Conservation (phyloP, 2,888 invertebrate species). For the Dryobota labecula region DNA sequence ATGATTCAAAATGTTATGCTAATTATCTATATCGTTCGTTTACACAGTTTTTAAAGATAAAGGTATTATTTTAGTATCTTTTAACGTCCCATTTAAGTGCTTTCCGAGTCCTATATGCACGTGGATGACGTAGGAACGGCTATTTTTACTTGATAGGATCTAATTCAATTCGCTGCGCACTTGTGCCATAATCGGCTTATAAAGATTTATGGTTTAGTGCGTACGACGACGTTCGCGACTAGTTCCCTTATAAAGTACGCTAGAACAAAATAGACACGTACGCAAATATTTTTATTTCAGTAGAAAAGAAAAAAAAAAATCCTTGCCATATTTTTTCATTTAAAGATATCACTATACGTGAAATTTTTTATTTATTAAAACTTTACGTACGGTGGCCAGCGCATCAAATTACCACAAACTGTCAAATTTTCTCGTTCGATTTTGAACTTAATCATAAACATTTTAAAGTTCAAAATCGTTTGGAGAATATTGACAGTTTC, state of each 20-base stretch:
- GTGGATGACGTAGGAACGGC: slow-evolving; percentile 5
- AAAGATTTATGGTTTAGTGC: slow-evolving; percentile 36
- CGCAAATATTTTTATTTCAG: background rate
- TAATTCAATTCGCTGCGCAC: slow-evolving; percentile 56
- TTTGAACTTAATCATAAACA: too few species aligned
- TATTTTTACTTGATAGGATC: slow-evolving; percentile 54
- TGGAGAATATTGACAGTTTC: too few species aligned
- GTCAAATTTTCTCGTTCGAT: too few species aligned
- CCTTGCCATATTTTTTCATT: slow-evolving; percentile 2
- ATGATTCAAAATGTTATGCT: slow-evolving; percentile 57
- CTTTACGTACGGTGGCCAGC: too few species aligned
- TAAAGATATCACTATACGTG: slow-evolving; percentile 5
- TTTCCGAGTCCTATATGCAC: slow-evolving; percentile 8
- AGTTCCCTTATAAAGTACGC: background rate
- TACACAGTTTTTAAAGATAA: slow-evolving; percentile 42
- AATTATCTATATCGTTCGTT: slow-evolving; percentile 43
- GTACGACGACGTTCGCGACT: slow-evolving; percentile 4
- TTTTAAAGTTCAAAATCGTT: too few species aligned
- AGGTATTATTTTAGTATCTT: slow-evolving; percentile 25
- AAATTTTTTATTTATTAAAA: too few species aligned
- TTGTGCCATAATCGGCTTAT: slow-evolving; percentile 55
- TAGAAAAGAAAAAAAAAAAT: background rate
- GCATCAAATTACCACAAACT: too few species aligned
- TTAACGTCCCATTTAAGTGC: slow-evolving; percentile 22
- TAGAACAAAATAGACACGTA: slow-evolving; percentile 17